These are phyloP conservation scores for Alouatta palliata DNA, from an alignment of 2,113 vertebrate genomes.

Conservation along the genomic window DNA sequence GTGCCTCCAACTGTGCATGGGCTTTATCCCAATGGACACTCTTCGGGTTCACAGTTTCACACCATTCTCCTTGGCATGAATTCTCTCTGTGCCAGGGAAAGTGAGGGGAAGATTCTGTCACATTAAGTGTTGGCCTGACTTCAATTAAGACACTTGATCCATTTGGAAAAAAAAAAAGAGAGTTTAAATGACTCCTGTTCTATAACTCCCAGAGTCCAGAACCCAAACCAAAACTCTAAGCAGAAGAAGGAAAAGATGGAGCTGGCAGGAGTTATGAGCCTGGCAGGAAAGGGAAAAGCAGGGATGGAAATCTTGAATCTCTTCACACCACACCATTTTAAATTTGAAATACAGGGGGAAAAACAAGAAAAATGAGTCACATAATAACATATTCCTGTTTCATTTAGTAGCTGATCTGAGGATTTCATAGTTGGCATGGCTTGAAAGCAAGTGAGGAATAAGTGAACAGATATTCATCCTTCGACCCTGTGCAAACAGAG, in stretches of 20 bases:
- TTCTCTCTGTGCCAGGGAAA: constrained; percentile 46
- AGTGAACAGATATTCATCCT: neutral
- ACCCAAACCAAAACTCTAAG: neutral
- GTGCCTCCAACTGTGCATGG: constrained; percentile 50
- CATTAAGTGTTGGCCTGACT: constrained; percentile 47
- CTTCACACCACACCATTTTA: neutral
- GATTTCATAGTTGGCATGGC: neutral
- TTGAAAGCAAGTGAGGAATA: neutral
- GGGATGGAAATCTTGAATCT: constrained; percentile 55
- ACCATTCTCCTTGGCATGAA: constrained; percentile 48
- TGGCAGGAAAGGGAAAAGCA: neutral
- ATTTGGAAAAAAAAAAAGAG: neutral
- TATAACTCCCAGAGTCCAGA: constrained; percentile 53
- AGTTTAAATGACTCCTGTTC: constrained; percentile 44
- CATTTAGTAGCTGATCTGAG: neutral
- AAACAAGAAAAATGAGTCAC: constrained; percentile 16
- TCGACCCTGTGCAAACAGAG: neutral
- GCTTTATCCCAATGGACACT: constrained; percentile 27
- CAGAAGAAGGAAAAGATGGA: constrained; percentile 46
- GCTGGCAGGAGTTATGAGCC: neutral
- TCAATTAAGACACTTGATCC: constrained; percentile 55
- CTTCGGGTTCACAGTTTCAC: constrained; percentile 54
- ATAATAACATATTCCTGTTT: neutral
- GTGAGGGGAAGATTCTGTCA: constrained; percentile 45
- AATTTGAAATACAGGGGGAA: neutral